Conservation (phyloP, 1,140 invertebrate genomes). For the Armadillidium nasatum region DNA sequence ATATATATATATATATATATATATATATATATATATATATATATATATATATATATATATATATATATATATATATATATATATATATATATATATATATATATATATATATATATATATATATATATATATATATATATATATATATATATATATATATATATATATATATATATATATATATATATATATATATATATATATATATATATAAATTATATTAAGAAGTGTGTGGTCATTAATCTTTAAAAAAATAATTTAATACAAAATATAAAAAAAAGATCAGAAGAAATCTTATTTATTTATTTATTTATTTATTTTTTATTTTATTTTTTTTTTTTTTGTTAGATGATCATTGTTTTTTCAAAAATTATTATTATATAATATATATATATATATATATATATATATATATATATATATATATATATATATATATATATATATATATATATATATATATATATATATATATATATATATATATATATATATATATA, state of each 20-base stretch:
- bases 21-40: constrained; percentile 1
- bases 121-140: constrained; percentile 3
- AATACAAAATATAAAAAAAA: too few species aligned
- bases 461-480: not conserved
- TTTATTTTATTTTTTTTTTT: too few species aligned
- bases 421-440: not conserved
- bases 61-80: constrained; percentile 16
- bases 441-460: not conserved
- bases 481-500: not conserved
- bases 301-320: too few species aligned
- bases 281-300: too few species aligned
- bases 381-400: not conserved
- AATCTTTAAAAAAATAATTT: too few species aligned
- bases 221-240: too few species aligned
- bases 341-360: too few species aligned
- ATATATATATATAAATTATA: not conserved
- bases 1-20: not conserved
- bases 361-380: not conserved
- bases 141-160: constrained; percentile 19
- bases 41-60: constrained; percentile 22
- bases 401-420: not conserved
- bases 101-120: constrained; percentile 9
- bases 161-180: constrained; percentile 20
- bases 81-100: constrained; percentile 10
- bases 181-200: not conserved